phyloP scores from a whole-genome alignment of 2,113 vertebrate species.

The Hippocampus mohnikei region DNA sequence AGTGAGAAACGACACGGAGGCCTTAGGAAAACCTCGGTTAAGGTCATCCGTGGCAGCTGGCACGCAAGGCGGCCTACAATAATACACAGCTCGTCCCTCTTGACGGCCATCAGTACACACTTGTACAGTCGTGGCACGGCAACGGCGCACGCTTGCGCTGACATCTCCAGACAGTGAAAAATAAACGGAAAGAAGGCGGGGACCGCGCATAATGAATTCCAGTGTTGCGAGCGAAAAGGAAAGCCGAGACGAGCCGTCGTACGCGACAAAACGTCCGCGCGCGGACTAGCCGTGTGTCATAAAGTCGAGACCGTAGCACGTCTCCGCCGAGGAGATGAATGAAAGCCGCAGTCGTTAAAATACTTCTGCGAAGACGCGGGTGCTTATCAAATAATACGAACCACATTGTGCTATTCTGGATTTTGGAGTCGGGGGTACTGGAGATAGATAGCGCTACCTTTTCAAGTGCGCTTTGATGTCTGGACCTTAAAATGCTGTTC shows the following conservation, averaged over 20 bases:
- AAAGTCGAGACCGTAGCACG: conserved; percentile 31
- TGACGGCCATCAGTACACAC: conserved; percentile 50
- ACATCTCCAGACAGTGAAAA: conserved; percentile 65
- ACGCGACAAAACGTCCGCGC: not conserved
- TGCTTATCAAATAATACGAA: conserved; percentile 81
- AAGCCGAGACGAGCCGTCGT: conserved; percentile 35
- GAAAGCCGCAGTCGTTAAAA: conserved; percentile 76
- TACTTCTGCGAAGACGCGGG: conserved; percentile 75
- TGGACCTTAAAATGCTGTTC: conserved; percentile 45
- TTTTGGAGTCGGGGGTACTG: conserved; percentile 30
- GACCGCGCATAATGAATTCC: conserved; percentile 63
- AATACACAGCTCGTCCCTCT: conserved; percentile 58
- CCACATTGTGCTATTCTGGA: conserved; percentile 67
- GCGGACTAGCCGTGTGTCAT: conserved; percentile 41
- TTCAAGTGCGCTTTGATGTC: conserved; percentile 73
- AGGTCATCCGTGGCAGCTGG: conserved; percentile 62
- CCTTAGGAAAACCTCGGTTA: conserved; percentile 37
- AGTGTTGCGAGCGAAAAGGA: conserved; percentile 50
- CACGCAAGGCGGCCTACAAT: conserved; percentile 55
- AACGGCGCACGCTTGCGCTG: conserved; percentile 42
- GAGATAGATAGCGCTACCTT: conserved; percentile 65
- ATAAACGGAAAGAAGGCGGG: conserved; percentile 58
- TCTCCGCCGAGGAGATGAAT: conserved; percentile 55
- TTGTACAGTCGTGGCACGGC: conserved; percentile 42
- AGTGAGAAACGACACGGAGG: conserved; percentile 27